Conservation (phyloP, 2,797 vertebrate genomes). For the Acropternis orthonyx region DNA sequence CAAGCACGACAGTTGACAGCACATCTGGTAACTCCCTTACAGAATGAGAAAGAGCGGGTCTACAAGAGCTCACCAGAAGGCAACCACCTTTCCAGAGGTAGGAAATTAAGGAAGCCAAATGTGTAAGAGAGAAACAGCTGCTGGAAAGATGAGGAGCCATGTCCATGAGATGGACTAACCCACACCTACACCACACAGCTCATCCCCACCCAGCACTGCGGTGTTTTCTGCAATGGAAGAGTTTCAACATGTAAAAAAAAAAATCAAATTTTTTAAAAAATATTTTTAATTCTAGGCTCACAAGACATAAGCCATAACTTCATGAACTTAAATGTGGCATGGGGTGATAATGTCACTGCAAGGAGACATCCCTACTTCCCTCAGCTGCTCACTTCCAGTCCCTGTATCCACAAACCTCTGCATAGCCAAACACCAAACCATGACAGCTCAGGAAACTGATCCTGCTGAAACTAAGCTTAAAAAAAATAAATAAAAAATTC, state of each 20-base stretch:
- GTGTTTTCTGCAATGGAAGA: background rate
- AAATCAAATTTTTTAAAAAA: too few relatives aligned
- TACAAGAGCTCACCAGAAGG: background rate
- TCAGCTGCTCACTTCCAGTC: background rate
- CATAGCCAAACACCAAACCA: background rate
- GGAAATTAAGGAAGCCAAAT: background rate
- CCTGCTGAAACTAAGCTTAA: background rate
- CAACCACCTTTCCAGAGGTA: background rate
- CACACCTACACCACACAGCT: background rate
- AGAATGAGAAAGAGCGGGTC: background rate
- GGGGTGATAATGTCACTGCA: background rate
- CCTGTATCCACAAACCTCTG: background rate
- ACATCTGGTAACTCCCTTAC: background rate
- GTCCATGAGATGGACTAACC: background rate
- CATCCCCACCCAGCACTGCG: accelerated
- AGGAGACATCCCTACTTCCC: background rate
- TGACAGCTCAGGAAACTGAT: background rate
- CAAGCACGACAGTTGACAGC: accelerated
- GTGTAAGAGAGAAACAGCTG: background rate
- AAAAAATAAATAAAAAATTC: background rate
- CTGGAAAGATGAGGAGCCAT: background rate
- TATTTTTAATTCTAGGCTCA: background rate
- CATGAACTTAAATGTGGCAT: background rate
- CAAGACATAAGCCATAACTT: background rate
- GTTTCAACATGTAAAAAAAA: background rate